These are phyloP conservation scores for Eudyptes chrysolophus DNA, from an alignment of 2,113 vertebrate genomes.

Conservation along the genomic window DNA sequence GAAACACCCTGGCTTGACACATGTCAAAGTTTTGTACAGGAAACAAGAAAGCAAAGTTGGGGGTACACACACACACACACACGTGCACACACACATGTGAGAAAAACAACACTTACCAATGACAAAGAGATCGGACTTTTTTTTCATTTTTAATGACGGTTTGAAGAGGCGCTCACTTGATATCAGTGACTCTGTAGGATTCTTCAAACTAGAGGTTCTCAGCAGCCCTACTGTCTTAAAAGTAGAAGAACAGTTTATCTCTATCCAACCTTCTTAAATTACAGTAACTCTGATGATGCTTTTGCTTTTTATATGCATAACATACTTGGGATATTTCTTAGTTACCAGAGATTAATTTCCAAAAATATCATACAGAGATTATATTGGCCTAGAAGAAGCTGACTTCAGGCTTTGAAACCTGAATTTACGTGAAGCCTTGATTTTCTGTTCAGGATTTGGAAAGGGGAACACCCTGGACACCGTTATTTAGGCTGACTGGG, in stretches of 20 bases:
- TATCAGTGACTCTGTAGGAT: neutral
- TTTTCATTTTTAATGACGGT: neutral
- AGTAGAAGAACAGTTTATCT: neutral
- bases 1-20: neutral
- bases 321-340: neutral
- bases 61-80: neutral
- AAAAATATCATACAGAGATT: neutral
- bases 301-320: neutral
- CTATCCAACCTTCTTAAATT: neutral
- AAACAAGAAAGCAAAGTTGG: neutral
- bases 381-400: neutral
- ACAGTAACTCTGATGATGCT: neutral
- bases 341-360: neutral
- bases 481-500: neutral
- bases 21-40: neutral
- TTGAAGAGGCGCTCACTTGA: neutral
- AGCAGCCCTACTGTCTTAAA: neutral
- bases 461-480: neutral
- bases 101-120: neutral
- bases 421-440: neutral
- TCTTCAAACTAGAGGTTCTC: neutral
- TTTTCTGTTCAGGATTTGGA: neutral
- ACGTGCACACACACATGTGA: rapidly evolving
- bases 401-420: neutral
- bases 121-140: neutral